These are phyloP conservation scores for Thaumetopoea pityocampa DNA, from an alignment of 1,140 invertebrate species.

Conservation along the genomic window DNA sequence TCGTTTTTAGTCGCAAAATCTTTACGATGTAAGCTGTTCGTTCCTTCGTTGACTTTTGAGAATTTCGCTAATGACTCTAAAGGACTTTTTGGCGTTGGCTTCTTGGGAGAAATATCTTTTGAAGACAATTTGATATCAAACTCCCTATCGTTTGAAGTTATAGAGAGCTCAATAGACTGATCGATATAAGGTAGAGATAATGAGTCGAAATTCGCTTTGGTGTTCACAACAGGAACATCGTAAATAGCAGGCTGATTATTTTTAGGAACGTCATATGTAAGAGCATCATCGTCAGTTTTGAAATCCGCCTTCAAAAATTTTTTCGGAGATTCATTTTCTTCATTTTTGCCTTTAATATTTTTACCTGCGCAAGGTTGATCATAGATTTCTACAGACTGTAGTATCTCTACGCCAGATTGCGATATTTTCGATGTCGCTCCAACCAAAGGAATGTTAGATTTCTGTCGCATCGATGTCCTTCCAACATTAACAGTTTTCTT, in stretches of 20 bases:
- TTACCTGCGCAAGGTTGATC: slow-evolving; percentile 57
- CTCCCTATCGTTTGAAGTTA: slow-evolving; percentile 65
- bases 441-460: slow-evolving; percentile 68
- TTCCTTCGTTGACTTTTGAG: slow-evolving; percentile 42
- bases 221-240: slow-evolving; percentile 57
- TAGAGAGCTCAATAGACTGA: slow-evolving; percentile 66
- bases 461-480: slow-evolving; percentile 55
- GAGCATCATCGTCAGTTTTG: slow-evolving; percentile 47
- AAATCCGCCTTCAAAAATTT: slow-evolving; percentile 49
- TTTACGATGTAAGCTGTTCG: slow-evolving; percentile 59
- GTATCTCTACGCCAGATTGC: slow-evolving; percentile 68
- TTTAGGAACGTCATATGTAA: slow-evolving; percentile 66
- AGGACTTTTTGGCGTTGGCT: slow-evolving; percentile 37
- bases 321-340: slow-evolving; percentile 32
- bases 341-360: slow-evolving; percentile 28
- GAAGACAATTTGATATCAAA: slow-evolving; percentile 66
- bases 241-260: slow-evolving; percentile 55
- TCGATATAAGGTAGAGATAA: slow-evolving; percentile 64
- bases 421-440: slow-evolving; percentile 73
- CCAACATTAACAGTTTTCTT: slow-evolving; percentile 59
- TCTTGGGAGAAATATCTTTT: slow-evolving; percentile 52
- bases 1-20: slow-evolving; percentile 41
- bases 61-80: slow-evolving; percentile 49
- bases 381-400: slow-evolving; percentile 68
- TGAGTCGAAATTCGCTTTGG: slow-evolving; percentile 64